phyloP scores from a whole-genome alignment of 2,888 invertebrate genomes.

The Ochropacha duplaris region DNA sequence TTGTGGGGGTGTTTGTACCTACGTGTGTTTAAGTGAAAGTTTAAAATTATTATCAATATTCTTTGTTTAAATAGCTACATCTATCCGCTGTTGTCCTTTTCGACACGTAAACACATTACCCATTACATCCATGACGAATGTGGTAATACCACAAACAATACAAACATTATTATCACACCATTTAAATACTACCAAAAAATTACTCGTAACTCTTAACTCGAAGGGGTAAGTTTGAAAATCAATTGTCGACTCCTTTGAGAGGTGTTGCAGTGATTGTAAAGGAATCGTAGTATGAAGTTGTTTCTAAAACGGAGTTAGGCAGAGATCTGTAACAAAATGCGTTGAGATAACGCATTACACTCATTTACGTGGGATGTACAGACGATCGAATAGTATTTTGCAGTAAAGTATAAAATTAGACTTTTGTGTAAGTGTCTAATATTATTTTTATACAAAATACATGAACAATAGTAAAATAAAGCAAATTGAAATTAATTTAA shows the following conservation, averaged over 20 bases:
- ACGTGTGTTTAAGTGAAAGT: too few relatives aligned
- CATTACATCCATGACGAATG: conserved; percentile 72
- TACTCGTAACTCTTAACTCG: conserved; percentile 12
- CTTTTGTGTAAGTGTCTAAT: not conserved
- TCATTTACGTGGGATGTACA: conserved; percentile 65
- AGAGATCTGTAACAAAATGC: conserved; percentile 64
- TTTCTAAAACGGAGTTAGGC: conserved; percentile 43
- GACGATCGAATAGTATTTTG: conserved; percentile 53
- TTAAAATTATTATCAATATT: too few relatives aligned
- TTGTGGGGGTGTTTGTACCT: too few relatives aligned
- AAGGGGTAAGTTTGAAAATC: conserved; percentile 24
- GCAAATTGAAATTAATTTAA: too few relatives aligned
- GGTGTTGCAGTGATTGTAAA: conserved; percentile 18
- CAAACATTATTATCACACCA: conserved; percentile 22
- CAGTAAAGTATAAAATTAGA: conserved; percentile 14
- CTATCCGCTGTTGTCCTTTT: not conserved
- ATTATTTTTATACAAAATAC: too few relatives aligned
- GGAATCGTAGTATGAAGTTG: conserved; percentile 48
- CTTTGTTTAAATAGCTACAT: too few relatives aligned
- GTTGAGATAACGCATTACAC: conserved; percentile 62
- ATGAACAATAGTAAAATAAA: too few relatives aligned
- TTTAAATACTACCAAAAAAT: not conserved
- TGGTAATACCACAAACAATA: conserved; percentile 65
- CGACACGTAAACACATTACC: conserved; percentile 63
- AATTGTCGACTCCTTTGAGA: conserved; percentile 17